Evolutionary conservation across 1,140 invertebrate genomes (phyloP), one percentile per base, ranked within the genome.

Genomic region (Pristionchus pacificus): DNA sequence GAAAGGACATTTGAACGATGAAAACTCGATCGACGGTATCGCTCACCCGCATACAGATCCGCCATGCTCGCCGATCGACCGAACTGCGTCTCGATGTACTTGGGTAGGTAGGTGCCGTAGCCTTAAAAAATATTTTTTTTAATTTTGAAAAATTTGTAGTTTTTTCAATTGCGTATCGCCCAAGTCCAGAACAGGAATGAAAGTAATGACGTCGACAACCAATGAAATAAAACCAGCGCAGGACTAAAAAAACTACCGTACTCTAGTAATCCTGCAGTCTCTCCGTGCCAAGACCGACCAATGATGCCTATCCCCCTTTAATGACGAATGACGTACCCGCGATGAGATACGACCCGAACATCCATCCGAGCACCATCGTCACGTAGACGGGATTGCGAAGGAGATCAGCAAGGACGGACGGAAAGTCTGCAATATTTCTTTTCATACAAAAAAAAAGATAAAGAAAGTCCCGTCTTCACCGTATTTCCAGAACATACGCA

Each of bases 11-110:
- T 19, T 49, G 38, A 49, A 19, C 38, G 38, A 49, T 10, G n/a
- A 62, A 25, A 68, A 29, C 1, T 1, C 14, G 1, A n/a, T 0
- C 25, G 1, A 30, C 10, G 10, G 25, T 27, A 13, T 24, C 19
- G 31, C 3, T 27, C 28, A 69, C 71, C 71, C 10, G 71, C 69
- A 49, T 68, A 73, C 55, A 73, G 59, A 58, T 73, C 71, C 19
- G 71, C 71, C 29, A 55, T 57, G 38, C 59, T 63, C 2, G 71
- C 71, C n/a, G 65, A 70, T 13, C 71, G 59, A 24, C 71, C 71
- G 58, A 72, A 73, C 38, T 73, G 71, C 15, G 71, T 73, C 59
- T 73, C 71, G 14, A 73, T 73, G 31, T 72, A 73, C 32, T 73
- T 73, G 1, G 71, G 71, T 13, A 73, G 64, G 25, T 73, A 73